Conservation (phyloP, 2,113 vertebrate genomes). For the Cynopterus brachyotis region DNA sequence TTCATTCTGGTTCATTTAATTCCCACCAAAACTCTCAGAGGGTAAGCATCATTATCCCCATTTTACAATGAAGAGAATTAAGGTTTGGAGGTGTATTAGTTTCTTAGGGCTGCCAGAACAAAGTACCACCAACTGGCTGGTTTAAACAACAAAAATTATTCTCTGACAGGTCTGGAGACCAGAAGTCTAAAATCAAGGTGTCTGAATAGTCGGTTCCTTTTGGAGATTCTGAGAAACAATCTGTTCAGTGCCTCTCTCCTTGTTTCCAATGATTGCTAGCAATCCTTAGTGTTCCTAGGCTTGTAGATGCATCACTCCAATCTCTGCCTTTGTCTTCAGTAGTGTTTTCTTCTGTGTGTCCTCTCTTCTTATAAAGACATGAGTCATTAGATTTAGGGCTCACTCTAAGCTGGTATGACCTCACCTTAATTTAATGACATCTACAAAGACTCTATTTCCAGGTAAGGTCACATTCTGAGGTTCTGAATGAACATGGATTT, state of each 20-base stretch:
- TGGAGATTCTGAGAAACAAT: background rate
- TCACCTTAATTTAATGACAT: background rate
- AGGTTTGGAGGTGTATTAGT: background rate
- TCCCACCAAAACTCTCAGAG: background rate
- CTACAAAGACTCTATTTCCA: background rate
- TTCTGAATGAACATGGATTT: background rate
- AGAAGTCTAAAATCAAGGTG: background rate
- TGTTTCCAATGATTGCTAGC: background rate
- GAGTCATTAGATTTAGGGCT: background rate
- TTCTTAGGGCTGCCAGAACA: background rate
- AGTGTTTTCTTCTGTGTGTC: background rate
- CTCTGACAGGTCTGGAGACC: background rate
- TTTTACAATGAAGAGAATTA: background rate
- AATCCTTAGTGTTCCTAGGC: background rate
- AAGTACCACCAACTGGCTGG: background rate
- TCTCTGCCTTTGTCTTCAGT: background rate
- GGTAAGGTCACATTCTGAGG: background rate
- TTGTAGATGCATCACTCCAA: background rate
- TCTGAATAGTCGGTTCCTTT: background rate
- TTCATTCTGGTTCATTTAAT: background rate
- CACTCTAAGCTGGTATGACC: background rate
- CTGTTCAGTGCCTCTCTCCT: background rate
- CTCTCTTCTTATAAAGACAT: background rate
- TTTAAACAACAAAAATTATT: background rate
- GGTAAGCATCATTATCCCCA: background rate